Evolutionary conservation across 1,140 invertebrate species (phyloP).

Genomic region (Drosophila mauritiana): DNA sequence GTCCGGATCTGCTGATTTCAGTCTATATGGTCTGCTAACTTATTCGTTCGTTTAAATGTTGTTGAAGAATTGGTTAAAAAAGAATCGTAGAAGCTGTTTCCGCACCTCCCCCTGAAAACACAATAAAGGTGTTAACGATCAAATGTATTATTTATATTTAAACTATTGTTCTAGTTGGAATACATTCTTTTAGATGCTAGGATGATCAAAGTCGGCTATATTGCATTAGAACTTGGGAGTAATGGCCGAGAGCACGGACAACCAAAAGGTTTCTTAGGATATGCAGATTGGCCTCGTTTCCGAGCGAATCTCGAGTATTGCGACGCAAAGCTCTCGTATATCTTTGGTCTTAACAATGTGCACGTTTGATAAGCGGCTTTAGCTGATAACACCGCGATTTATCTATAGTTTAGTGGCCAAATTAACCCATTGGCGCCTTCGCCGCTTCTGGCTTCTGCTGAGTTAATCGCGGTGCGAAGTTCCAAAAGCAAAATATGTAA

Average conservation of each 20-base stretch:
- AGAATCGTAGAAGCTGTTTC: slow-evolving; percentile 75
- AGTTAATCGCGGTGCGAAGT: slow-evolving; percentile 28
- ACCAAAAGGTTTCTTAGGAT: not conserved
- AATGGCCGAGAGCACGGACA: not conserved
- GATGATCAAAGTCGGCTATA: too few relatives aligned
- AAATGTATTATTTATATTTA: not conserved
- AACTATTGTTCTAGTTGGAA: too few relatives aligned
- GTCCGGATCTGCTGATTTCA: slow-evolving; percentile 31
- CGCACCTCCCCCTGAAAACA: slow-evolving; percentile 80
- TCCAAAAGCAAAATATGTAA: slow-evolving; percentile 27
- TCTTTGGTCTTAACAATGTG: slow-evolving; percentile 54
- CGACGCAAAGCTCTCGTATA: slow-evolving; percentile 47
- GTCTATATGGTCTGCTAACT: slow-evolving; percentile 40
- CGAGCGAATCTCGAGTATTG: slow-evolving; percentile 16
- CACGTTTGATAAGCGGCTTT: slow-evolving; percentile 59
- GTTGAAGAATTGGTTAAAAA: slow-evolving; percentile 46
- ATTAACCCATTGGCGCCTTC: slow-evolving; percentile 36
- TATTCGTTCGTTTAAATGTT: slow-evolving; percentile 63
- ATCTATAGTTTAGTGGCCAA: slow-evolving; percentile 59
- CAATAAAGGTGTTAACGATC: not conserved
- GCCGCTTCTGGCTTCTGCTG: not conserved
- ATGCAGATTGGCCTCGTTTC: slow-evolving; percentile 12
- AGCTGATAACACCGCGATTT: slow-evolving; percentile 75
- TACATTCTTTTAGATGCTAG: too few relatives aligned
- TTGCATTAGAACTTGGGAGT: too few relatives aligned